Evolutionary conservation across 2,888 invertebrate genomes (phyloP).

Genomic region (Periphyllus acericola): DNA sequence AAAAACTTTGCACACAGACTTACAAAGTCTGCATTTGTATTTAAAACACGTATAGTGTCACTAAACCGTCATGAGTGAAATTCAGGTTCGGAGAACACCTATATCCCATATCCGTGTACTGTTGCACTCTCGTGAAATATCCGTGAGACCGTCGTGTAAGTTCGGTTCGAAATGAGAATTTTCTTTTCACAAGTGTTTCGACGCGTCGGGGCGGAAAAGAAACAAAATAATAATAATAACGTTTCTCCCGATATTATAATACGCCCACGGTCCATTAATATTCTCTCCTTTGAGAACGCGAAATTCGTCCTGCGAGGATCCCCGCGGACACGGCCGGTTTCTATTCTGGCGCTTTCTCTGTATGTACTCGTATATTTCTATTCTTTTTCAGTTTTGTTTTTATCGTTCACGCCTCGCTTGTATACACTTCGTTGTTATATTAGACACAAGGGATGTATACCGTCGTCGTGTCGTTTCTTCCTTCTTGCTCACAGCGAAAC

Average conservation of each 20-base stretch:
- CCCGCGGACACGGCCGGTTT: not conserved
- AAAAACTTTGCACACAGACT: too few species aligned
- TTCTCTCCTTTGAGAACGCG: not conserved
- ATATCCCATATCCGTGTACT: too few species aligned
- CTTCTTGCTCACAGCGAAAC: not conserved
- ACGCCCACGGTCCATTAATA: not conserved
- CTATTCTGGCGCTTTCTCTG: not conserved
- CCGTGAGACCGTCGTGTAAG: too few species aligned
- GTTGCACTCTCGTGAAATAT: too few species aligned
- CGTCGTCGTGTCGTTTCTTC: not conserved
- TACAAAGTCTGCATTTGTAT: too few species aligned
- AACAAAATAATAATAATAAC: not conserved
- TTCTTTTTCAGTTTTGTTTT: not conserved
- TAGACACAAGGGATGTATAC: slow-evolving; percentile 16
- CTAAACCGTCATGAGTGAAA: too few species aligned
- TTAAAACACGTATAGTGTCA: too few species aligned
- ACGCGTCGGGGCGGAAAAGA: not conserved
- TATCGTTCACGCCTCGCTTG: slow-evolving; percentile 33
- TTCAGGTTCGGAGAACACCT: too few species aligned
- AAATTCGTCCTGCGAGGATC: not conserved
- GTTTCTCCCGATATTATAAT: not conserved
- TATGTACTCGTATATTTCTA: not conserved
- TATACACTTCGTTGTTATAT: slow-evolving; percentile 27
- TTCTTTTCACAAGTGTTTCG: not conserved
- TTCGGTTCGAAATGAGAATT: not conserved